Evolutionary conservation across 2,797 vertebrate species (phyloP).

Genomic region (Prunella strophiata): DNA sequence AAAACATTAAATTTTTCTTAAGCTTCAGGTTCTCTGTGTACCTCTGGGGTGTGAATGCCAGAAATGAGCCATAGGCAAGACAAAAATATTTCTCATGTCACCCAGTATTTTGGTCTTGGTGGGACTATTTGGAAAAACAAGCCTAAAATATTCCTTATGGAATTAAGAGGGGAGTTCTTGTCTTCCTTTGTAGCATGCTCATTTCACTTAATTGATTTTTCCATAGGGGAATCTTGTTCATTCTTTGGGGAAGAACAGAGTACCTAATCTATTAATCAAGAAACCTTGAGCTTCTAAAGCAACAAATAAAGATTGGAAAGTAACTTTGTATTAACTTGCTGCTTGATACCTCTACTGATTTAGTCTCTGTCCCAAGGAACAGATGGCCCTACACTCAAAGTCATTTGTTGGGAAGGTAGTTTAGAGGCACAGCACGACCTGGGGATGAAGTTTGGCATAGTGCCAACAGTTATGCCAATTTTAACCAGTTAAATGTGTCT

Average conservation of each 20-base stretch:
- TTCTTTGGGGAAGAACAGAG: neutral
- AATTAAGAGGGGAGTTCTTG: neutral
- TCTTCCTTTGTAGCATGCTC: neutral
- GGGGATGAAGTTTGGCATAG: neutral
- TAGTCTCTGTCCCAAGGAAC: neutral
- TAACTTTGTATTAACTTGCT: neutral
- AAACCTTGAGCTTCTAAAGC: neutral
- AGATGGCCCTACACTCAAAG: neutral
- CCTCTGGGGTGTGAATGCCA: neutral
- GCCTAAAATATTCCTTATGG: neutral
- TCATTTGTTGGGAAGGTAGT: neutral
- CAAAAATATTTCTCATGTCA: neutral
- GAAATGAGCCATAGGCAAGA: neutral
- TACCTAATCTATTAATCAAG: neutral
- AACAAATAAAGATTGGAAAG: neutral
- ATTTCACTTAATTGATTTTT: constrained; percentile 20
- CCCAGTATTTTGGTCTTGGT: neutral
- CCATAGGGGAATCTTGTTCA: neutral
- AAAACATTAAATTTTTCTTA: neutral
- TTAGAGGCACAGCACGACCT: neutral
- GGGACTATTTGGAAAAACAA: constrained; percentile 2
- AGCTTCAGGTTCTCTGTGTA: neutral
- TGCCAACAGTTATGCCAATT: neutral
- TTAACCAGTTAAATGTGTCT: neutral
- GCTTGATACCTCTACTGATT: neutral